A percentile compares a stretch with the other conserved stretches of the same genome.
These are phyloP conservation scores for Neoitamus cyanurus DNA, from an alignment of 2,888 invertebrate species.

Conservation along the genomic window DNA sequence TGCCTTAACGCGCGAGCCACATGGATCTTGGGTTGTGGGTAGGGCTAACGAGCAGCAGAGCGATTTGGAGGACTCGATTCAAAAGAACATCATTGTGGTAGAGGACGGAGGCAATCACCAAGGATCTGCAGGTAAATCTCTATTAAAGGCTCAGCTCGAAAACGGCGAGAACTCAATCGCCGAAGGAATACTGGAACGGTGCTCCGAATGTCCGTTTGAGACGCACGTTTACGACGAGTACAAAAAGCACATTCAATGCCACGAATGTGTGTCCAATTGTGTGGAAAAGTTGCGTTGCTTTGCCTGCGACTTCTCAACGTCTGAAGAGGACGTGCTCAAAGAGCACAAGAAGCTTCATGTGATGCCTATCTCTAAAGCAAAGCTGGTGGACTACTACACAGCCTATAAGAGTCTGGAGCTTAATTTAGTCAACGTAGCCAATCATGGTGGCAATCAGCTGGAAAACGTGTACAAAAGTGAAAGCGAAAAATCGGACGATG, in stretches of 20 bases:
- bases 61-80: constrained; percentile 27
- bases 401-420: constrained; percentile 63
- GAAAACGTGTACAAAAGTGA: constrained; percentile 22
- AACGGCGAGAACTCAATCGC: constrained; percentile 4
- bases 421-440: constrained; percentile 57
- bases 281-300: constrained; percentile 76
- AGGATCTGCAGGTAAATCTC: not conserved
- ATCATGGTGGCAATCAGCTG: not conserved
- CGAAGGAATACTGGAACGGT: constrained; percentile 63
- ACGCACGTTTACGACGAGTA: constrained; percentile 79
- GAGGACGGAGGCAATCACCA: constrained; percentile 28
- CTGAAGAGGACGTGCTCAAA: constrained; percentile 77
- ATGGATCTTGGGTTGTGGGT: constrained; percentile 61
- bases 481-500: not conserved
- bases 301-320: constrained; percentile 82
- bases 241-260: constrained; percentile 80
- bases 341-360: constrained; percentile 87
- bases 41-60: not conserved
- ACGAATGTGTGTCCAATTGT: constrained; percentile 63
- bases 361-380: constrained; percentile 61
- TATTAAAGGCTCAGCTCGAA: constrained; percentile 22
- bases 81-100: constrained; percentile 49
- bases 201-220: constrained; percentile 83
- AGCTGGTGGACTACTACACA: constrained; percentile 63
- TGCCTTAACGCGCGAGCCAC: constrained; percentile 64